Evolutionary conservation across 37 sponge, comb jelly and placozoan genomes (phyloP).

Genomic region (Dysidea cf. avara): DNA sequence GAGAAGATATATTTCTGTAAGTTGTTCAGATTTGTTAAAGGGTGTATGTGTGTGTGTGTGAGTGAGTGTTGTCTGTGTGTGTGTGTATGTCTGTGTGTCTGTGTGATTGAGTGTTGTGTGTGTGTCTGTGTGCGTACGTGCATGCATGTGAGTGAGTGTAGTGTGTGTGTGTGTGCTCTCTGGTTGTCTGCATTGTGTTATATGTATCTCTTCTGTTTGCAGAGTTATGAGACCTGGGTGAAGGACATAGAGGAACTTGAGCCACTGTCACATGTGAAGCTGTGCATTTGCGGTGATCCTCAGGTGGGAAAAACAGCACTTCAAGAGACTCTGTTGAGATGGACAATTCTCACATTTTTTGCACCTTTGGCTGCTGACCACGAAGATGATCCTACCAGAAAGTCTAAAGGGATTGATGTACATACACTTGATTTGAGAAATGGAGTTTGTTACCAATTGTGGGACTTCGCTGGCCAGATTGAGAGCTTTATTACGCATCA

Average conservation of each 20-base stretch:
- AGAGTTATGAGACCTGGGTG: slow-evolving; percentile 67
- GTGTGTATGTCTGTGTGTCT: too few species aligned
- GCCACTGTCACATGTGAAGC: slow-evolving; percentile 67
- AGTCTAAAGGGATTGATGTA: slow-evolving; percentile 68
- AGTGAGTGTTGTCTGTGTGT: neutral
- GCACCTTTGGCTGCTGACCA: neutral
- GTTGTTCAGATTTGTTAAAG: neutral
- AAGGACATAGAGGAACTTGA: slow-evolving; percentile 43
- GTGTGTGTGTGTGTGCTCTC: neutral
- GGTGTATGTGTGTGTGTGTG: neutral
- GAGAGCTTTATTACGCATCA: slow-evolving; percentile 74
- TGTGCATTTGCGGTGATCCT: slow-evolving; percentile 69
- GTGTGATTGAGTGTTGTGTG: too few species aligned
- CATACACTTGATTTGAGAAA: slow-evolving; percentile 38
- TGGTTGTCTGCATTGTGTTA: neutral
- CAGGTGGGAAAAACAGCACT: slow-evolving; percentile 68
- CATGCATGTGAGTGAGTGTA: neutral
- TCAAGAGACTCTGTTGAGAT: slow-evolving; percentile 34
- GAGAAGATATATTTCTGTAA: too few species aligned
- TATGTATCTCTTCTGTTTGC: neutral
- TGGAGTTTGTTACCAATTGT: slow-evolving; percentile 48
- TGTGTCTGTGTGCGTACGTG: too few species aligned
- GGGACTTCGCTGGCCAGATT: slow-evolving; percentile 87
- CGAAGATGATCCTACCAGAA: slow-evolving; percentile 26
- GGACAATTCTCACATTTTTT: slow-evolving; percentile 1